These are phyloP conservation scores for Hetaerina americana DNA, from an alignment of 1,140 invertebrate species.

Conservation along the genomic window DNA sequence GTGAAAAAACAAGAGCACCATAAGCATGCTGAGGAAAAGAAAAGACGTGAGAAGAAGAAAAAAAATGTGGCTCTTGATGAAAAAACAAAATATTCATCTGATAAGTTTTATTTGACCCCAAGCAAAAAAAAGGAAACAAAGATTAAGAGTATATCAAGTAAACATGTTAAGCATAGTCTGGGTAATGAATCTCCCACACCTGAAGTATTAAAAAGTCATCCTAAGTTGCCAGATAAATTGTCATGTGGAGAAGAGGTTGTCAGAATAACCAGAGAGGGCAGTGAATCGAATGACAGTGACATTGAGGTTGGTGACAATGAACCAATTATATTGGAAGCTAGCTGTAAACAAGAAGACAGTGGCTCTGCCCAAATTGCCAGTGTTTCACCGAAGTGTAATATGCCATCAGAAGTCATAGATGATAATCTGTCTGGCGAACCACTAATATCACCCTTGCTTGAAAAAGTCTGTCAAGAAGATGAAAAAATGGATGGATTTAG, in stretches of 20 bases:
- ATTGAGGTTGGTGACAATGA: constrained; percentile 39
- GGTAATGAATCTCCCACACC: constrained; percentile 22
- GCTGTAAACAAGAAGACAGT: constrained; percentile 4
- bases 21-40: constrained; percentile 8
- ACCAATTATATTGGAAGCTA: constrained; percentile 4
- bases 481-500: too few relatives aligned
- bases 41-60: constrained; percentile 19
- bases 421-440: too few relatives aligned
- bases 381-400: too few relatives aligned
- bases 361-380: too few relatives aligned
- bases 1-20: background rate
- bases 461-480: too few relatives aligned
- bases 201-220: constrained; percentile 14
- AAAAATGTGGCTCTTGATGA: constrained; percentile 22
- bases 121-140: constrained; percentile 30
- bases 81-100: background rate
- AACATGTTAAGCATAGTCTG: constrained; percentile 19
- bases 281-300: constrained; percentile 37
- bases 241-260: constrained; percentile 45
- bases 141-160: constrained; percentile 6
- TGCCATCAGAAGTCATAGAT: too few relatives aligned
- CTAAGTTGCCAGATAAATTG: constrained; percentile 24
- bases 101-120: background rate
- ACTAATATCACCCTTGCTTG: too few relatives aligned
- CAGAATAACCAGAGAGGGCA: constrained; percentile 24